phyloP scores from a whole-genome alignment of 1,140 invertebrate species.

The Plodia interpunctella region DNA sequence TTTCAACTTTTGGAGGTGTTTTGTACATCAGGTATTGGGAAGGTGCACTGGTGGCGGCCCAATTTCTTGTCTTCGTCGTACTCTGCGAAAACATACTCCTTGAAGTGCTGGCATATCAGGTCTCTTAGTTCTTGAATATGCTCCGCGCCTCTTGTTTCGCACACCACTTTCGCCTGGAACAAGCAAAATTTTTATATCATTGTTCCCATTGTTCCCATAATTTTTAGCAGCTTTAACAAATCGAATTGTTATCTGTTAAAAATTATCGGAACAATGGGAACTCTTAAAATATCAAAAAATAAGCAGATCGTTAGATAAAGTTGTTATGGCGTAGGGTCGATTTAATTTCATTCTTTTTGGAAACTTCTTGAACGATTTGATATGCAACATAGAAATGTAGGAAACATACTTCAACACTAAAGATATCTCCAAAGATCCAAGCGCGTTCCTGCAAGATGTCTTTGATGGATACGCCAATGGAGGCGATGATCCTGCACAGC shows the following conservation, averaged over 20 bases:
- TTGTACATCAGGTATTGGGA: too few relatives aligned
- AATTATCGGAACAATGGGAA: too few relatives aligned
- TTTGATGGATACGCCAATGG: conserved; percentile 92
- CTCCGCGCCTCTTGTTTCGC: conserved; percentile 89
- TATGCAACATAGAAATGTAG: too few relatives aligned
- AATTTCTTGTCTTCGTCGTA: conserved; percentile 31
- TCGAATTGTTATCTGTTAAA: too few relatives aligned
- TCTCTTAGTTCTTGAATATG: conserved; percentile 82
- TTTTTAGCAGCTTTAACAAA: too few relatives aligned
- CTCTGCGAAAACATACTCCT: conserved; percentile 56
- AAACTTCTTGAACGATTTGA: too few relatives aligned
- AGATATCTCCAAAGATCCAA: conserved; percentile 93
- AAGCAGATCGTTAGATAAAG: too few relatives aligned
- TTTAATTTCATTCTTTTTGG: too few relatives aligned
- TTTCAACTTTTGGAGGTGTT: neutral
- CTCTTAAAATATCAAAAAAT: too few relatives aligned
- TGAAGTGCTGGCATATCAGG: conserved; percentile 47
- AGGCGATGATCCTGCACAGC: conserved; percentile 85
- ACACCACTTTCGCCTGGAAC: conserved; percentile 86
- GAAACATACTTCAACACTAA: conserved; percentile 78
- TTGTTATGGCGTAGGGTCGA: too few relatives aligned
- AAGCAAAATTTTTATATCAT: conserved; percentile 10
- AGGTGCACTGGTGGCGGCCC: neutral
- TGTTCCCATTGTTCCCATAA: too few relatives aligned
- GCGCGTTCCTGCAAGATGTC: conserved; percentile 96